These are phyloP conservation scores for Gallirallus australis DNA, from an alignment of 2,797 vertebrate genomes.

Conservation along the genomic window DNA sequence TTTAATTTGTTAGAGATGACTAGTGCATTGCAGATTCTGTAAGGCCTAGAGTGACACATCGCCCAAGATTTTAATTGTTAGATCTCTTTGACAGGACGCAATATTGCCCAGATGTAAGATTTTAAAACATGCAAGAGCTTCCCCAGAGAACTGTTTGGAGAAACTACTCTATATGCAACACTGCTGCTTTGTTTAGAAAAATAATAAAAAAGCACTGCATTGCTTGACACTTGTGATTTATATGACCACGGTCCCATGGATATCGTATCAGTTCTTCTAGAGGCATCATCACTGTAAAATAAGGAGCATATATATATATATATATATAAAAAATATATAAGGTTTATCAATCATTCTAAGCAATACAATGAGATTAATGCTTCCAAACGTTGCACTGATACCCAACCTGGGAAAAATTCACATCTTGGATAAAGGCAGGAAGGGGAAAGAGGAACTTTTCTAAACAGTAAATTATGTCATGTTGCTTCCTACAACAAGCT, in stretches of 20 bases:
- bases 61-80: not conserved
- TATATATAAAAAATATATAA: too few species aligned
- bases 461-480: not conserved
- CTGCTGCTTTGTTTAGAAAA: conserved; percentile 19
- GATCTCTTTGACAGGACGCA: not conserved
- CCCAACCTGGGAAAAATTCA: not conserved
- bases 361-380: not conserved
- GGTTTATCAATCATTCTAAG: not conserved
- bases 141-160: not conserved
- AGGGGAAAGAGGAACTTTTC: not conserved
- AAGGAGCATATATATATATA: not conserved
- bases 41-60: not conserved
- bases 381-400: not conserved
- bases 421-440: not conserved
- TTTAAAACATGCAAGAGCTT: not conserved
- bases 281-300: not conserved
- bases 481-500: not conserved
- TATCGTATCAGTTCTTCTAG: not conserved
- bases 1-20: not conserved
- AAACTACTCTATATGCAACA: not conserved
- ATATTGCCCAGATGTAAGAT: not conserved
- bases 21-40: not conserved
- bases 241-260: not conserved
- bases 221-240: not conserved
- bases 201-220: not conserved